A percentile compares a stretch with the other conserved stretches of the same genome.
phyloP scores from a whole-genome alignment of 1,140 invertebrate genomes.

The Chlorops oryzae region DNA sequence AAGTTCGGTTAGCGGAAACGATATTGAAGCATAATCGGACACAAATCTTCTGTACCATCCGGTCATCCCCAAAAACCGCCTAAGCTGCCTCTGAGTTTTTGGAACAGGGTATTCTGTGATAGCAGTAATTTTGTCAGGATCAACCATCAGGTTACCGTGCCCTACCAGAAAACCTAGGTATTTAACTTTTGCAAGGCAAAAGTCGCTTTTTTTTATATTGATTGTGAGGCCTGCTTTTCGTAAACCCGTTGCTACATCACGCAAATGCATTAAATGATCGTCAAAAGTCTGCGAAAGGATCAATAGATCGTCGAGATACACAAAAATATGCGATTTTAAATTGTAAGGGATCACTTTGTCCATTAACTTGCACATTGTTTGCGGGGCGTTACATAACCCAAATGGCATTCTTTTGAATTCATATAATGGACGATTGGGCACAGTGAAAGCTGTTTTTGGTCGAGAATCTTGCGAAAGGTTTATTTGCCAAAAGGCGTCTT shows the following conservation, averaged over 20 bases:
- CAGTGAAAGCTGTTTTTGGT: constrained; percentile 43
- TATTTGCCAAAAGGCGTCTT: constrained; percentile 32
- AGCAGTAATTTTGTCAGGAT: constrained; percentile 9
- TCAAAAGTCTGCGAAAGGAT: constrained; percentile 7
- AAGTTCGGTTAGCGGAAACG: constrained; percentile 1
- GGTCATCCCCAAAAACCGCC: constrained; percentile 1
- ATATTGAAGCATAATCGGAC: constrained; percentile 1
- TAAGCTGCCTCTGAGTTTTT: background rate
- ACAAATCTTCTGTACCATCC: constrained; percentile 4
- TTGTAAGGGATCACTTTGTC: constrained; percentile 3
- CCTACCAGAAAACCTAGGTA: constrained; percentile 9
- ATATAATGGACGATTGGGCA: constrained; percentile 25
- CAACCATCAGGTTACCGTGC: constrained; percentile 35
- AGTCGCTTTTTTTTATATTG: constrained; percentile 24
- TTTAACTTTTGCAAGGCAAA: constrained; percentile 38
- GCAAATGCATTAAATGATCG: constrained; percentile 1
- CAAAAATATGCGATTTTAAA: constrained; percentile 9
- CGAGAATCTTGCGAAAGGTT: constrained; percentile 13
- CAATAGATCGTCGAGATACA: constrained; percentile 13
- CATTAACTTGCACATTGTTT: constrained; percentile 11
- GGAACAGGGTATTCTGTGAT: background rate
- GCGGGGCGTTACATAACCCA: constrained; percentile 9
- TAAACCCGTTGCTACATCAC: constrained; percentile 3
- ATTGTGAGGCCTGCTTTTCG: constrained; percentile 9
- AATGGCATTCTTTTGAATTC: constrained; percentile 10